phyloP scores from a whole-genome alignment of 2,113 vertebrate species.

The Apodemus sylvaticus region DNA sequence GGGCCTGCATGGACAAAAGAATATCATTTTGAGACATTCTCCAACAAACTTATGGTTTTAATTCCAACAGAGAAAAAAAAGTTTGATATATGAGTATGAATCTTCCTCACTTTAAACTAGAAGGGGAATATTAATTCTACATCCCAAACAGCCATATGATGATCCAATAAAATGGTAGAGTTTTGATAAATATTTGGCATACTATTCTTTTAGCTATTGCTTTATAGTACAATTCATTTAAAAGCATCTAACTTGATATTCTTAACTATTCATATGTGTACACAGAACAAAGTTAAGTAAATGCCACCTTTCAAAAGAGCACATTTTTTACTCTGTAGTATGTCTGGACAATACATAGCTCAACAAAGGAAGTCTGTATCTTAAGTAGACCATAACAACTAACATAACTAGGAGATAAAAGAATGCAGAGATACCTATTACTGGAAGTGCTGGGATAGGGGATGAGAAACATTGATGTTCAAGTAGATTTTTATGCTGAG shows the following conservation, averaged over 20 bases:
- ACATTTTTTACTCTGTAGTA: not conserved
- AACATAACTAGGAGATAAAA: not conserved
- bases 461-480: not conserved
- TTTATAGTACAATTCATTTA: not conserved
- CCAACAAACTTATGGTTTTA: not conserved
- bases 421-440: not conserved
- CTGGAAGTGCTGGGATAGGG: not conserved
- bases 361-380: not conserved
- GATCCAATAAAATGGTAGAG: not conserved
- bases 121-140: not conserved
- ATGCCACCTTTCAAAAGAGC: not conserved
- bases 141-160: not conserved
- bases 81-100: not conserved
- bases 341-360: not conserved
- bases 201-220: not conserved
- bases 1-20: too few species aligned
- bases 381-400: not conserved
- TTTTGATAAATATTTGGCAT: not conserved
- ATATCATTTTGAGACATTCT: not conserved
- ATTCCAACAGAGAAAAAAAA: not conserved
- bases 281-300: not conserved
- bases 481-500: conserved; percentile 5
- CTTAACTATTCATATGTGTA: not conserved
- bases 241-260: not conserved
- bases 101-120: not conserved